Base-by-base conservation (phyloP, 2,797 vertebrate species). In the Peromyscus melanophrys region DNA sequence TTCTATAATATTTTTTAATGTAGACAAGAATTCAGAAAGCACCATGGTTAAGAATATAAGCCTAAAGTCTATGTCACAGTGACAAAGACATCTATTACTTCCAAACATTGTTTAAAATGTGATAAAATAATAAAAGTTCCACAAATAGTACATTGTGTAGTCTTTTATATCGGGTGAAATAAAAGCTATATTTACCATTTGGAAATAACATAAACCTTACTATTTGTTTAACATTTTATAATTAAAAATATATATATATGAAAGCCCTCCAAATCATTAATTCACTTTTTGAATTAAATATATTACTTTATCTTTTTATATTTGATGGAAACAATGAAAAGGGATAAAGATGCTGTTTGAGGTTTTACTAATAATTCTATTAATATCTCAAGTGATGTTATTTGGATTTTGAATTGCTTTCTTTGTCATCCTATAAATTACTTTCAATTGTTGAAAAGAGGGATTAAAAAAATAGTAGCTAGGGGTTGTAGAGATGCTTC, bases 381-480 rank as follows among this genome's bases (percentile, higher is more conserved):
- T 27, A 55, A 65, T 75, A 93, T 91, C 37, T 76, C 75, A 34
- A 40, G 1, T 91, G 34, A 91, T 52, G 75, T 6, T 81, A 69
- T 8, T 4, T 81, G 14, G 49, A 73, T 55, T 80, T 2, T 57
- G n/a, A 96, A 73, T 25, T 90, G 29, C 9, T 78, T 63, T 29
- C 5, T 78, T 75, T 69, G 10, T 57, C n/a, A 78, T 55, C 37
- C 27, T 82, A 0, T 67, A 82, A 78, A 82, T 73, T 83, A 76
- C 7, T 55, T 92, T 69, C 27, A 57, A 23, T 61, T 82, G 29
- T 78, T 94, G 29, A 94, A 94, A 96, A 75, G 52, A 55, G 52
- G 52, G 14, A 16, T 55, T 55, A 16, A 55, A 55, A 55, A 55
- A 55, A 55, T 40, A 40, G 7, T 82, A 23, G 37, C 55, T 40